Conservation (phyloP, 2,113 vertebrate species). For the Phodopus roborovskii region DNA sequence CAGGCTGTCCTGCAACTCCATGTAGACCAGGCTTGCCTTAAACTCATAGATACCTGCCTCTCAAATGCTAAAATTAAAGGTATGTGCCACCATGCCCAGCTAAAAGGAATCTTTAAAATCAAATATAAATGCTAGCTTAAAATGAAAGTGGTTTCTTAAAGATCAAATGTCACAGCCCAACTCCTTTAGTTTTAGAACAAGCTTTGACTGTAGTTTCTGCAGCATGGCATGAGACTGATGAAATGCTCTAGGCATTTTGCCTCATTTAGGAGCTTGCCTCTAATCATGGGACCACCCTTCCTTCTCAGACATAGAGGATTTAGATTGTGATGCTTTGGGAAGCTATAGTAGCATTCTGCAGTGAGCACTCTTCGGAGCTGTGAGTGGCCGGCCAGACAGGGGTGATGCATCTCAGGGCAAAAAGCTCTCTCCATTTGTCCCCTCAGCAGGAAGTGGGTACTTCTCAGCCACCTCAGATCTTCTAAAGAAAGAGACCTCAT, state of each 20-base stretch:
- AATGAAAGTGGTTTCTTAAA: slow-evolving; percentile 51
- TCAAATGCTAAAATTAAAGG: neutral
- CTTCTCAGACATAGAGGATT: slow-evolving; percentile 95
- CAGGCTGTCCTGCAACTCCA: neutral
- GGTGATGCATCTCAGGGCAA: slow-evolving; percentile 90
- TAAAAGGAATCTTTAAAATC: slow-evolving; percentile 13
- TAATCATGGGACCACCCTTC: slow-evolving; percentile 86
- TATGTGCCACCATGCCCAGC: neutral
- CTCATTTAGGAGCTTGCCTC: slow-evolving; percentile 67
- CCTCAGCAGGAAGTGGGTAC: slow-evolving; percentile 84
- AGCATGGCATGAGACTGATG: slow-evolving; percentile 19
- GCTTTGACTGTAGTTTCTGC: slow-evolving; percentile 62
- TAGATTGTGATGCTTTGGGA: slow-evolving; percentile 94
- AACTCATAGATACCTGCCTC: neutral
- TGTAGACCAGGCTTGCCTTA: neutral
- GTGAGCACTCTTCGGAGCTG: slow-evolving; percentile 90
- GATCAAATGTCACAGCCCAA: slow-evolving; percentile 59
- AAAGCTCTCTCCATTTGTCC: slow-evolving; percentile 84
- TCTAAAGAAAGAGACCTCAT: slow-evolving; percentile 91
- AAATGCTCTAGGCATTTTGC: slow-evolving; percentile 55
- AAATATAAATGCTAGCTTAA: slow-evolving; percentile 46
- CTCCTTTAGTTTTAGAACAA: slow-evolving; percentile 59
- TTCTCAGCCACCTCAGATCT: slow-evolving; percentile 85
- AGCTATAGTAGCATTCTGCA: slow-evolving; percentile 87
- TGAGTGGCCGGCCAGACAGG: slow-evolving; percentile 94